Evolutionary conservation across 2,113 vertebrate genomes (phyloP).

Genomic region (Urocynchramus pylzowi): DNA sequence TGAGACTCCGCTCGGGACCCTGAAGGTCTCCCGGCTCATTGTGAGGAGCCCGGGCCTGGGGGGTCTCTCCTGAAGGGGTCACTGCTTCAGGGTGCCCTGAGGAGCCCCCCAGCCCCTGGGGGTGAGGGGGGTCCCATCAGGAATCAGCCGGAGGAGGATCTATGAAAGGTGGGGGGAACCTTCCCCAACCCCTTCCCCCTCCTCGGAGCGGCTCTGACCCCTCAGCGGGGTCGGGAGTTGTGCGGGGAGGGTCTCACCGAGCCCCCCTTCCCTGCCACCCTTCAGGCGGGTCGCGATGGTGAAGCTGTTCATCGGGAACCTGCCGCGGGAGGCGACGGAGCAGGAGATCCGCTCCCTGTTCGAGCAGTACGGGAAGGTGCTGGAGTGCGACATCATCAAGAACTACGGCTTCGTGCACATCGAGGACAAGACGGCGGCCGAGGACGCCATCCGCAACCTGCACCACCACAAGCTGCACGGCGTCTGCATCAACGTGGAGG

Average conservation of each 20-base stretch:
- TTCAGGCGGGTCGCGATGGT: constrained; percentile 78
- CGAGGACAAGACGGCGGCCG: constrained; percentile 82
- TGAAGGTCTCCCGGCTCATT: background rate
- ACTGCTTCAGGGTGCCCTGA: background rate
- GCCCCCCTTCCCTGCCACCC: background rate
- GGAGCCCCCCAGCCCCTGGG: too few species aligned
- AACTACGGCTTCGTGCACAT: constrained; percentile 98
- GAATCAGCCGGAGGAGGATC: background rate
- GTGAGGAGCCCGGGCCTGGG: background rate
- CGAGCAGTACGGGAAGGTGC: constrained; percentile 92
- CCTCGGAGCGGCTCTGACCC: too few species aligned
- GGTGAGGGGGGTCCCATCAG: background rate
- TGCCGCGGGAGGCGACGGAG: constrained; percentile 87
- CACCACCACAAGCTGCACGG: constrained; percentile 94
- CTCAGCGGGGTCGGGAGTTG: background rate
- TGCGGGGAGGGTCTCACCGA: background rate
- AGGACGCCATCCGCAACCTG: constrained; percentile 91
- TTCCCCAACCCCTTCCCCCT: background rate
- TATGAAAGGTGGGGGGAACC: too few species aligned
- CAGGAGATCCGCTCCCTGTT: constrained; percentile 86
- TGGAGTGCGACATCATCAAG: constrained; percentile 95
- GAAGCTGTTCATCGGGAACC: constrained; percentile 96
- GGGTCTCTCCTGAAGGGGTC: background rate
- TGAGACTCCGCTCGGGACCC: too few species aligned
- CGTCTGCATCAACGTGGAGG: constrained; percentile 91